A percentile compares a stretch with the other conserved stretches of the same genome.
Evolutionary conservation across 1,140 invertebrate species (phyloP).

Genomic region (Branchinecta lynchi): DNA sequence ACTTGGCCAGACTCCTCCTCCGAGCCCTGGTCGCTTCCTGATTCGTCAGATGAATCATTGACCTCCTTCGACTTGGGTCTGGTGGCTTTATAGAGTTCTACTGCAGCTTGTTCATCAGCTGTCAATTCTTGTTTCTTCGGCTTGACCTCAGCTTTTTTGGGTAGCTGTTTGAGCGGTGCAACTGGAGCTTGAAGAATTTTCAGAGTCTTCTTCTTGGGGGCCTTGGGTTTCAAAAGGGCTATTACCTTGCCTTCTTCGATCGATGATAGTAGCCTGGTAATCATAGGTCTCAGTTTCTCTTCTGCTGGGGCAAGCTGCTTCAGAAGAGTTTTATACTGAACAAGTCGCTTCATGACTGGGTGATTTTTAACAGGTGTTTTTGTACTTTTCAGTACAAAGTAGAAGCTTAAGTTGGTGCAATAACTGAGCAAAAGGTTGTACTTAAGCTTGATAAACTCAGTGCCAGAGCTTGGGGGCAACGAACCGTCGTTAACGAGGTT

Average conservation of each 20-base stretch:
- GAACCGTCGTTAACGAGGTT: constrained; percentile 39
- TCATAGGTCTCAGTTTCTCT: constrained; percentile 40
- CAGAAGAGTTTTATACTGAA: constrained; percentile 58
- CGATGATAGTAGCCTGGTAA: constrained; percentile 31
- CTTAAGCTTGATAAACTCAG: constrained; percentile 50
- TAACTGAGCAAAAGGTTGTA: constrained; percentile 54
- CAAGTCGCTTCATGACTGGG: constrained; percentile 65
- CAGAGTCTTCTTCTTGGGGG: constrained; percentile 25
- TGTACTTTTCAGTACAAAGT: constrained; percentile 56
- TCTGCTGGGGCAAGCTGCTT: constrained; percentile 51
- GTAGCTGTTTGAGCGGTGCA: not conserved
- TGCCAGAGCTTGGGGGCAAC: constrained; percentile 37
- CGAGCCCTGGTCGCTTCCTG: constrained; percentile 19
- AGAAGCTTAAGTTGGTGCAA: constrained; percentile 68
- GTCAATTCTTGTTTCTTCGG: constrained; percentile 23
- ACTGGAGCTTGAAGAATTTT: constrained; percentile 11
- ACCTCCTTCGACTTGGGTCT: constrained; percentile 23
- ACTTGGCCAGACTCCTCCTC: constrained; percentile 22
- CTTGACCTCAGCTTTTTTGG: not conserved
- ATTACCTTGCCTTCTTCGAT: constrained; percentile 25
- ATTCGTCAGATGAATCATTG: constrained; percentile 26
- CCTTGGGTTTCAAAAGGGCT: constrained; percentile 27
- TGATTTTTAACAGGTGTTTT: constrained; percentile 54
- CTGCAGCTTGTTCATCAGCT: constrained; percentile 27
- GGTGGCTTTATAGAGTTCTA: constrained; percentile 28